These are phyloP conservation scores for Ceratosolen solmsi DNA, from an alignment of 1,140 invertebrate species.

Conservation along the genomic window DNA sequence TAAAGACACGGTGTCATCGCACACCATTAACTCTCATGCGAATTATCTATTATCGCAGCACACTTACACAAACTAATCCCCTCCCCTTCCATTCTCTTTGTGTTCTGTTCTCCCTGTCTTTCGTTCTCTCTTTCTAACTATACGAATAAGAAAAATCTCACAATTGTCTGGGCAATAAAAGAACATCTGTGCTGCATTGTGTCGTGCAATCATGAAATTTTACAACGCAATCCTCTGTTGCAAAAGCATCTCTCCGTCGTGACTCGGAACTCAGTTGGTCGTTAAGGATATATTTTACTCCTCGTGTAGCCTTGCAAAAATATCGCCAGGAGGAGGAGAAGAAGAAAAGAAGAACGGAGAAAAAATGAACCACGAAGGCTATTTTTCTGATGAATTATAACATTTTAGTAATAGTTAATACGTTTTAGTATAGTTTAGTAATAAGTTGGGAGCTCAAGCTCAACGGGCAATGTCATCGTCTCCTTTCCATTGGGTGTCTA, in stretches of 20 bases:
- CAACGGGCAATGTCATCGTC: too few relatives aligned
- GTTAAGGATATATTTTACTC: conserved; percentile 40
- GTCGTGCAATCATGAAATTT: conserved; percentile 48
- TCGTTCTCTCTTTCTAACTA: conserved; percentile 2
- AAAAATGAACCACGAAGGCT: conserved; percentile 49
- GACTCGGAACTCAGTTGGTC: conserved; percentile 39
- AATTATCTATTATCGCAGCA: conserved; percentile 21
- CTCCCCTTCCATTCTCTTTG: neutral
- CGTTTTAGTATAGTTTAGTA: too few relatives aligned
- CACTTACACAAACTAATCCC: conserved; percentile 13
- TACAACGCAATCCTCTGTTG: conserved; percentile 39
- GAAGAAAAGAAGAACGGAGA: neutral
- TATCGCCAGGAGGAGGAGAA: conserved; percentile 24
- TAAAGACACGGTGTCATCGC: neutral
- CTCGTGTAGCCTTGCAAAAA: conserved; percentile 33
- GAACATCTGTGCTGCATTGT: conserved; percentile 24
- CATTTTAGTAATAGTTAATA: conserved; percentile 1
- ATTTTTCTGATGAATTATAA: conserved; percentile 41
- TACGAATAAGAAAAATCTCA: conserved; percentile 30
- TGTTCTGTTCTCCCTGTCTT: neutral
- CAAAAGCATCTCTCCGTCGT: conserved; percentile 37
- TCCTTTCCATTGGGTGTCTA: too few relatives aligned
- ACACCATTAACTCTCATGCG: neutral
- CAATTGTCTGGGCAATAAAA: conserved; percentile 43
- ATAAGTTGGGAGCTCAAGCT: too few relatives aligned